These are phyloP conservation scores for Tetraodon nigroviridis DNA, from an alignment of 2,113 vertebrate genomes.

Conservation along the genomic window DNA sequence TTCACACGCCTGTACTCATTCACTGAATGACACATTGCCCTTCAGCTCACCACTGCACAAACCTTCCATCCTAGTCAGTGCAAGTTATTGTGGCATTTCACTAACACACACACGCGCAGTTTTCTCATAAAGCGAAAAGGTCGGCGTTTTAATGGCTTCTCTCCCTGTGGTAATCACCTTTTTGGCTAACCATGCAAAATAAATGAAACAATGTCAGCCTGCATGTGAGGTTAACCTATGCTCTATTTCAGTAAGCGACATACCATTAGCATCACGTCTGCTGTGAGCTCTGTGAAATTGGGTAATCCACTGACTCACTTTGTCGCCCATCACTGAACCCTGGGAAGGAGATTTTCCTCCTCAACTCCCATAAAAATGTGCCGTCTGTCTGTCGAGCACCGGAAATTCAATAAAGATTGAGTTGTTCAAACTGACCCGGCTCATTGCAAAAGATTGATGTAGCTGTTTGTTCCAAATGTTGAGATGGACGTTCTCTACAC, in stretches of 20 bases:
- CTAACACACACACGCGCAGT: slow-evolving; percentile 7
- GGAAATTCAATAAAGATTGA: slow-evolving; percentile 3
- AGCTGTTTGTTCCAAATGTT: no score
- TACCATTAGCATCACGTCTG: slow-evolving; percentile 55
- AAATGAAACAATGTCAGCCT: slow-evolving; percentile 63
- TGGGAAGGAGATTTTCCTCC: slow-evolving; percentile 33
- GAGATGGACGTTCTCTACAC: no score
- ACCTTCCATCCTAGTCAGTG: slow-evolving; percentile 55
- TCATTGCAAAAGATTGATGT: not conserved
- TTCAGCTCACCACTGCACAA: slow-evolving; percentile 52
- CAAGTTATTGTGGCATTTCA: slow-evolving; percentile 48
- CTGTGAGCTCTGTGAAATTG: slow-evolving; percentile 41
- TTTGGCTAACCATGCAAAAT: slow-evolving; percentile 62
- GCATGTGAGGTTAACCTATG: slow-evolving; percentile 59
- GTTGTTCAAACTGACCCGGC: not conserved
- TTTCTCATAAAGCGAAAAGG: slow-evolving; percentile 62
- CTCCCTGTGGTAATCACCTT: slow-evolving; percentile 64
- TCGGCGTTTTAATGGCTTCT: slow-evolving; percentile 68
- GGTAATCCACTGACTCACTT: slow-evolving; percentile 47
- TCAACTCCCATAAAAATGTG: slow-evolving; percentile 23
- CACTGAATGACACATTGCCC: slow-evolving; percentile 58
- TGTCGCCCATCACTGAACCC: slow-evolving; percentile 37
- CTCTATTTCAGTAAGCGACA: slow-evolving; percentile 61
- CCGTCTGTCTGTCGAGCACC: slow-evolving; percentile 42
- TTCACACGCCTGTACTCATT: slow-evolving; percentile 28